A percentile compares a stretch with the other conserved stretches of the same genome.
Conservation (phyloP, 2,797 vertebrate genomes). For the Darevskia mixta region DNA sequence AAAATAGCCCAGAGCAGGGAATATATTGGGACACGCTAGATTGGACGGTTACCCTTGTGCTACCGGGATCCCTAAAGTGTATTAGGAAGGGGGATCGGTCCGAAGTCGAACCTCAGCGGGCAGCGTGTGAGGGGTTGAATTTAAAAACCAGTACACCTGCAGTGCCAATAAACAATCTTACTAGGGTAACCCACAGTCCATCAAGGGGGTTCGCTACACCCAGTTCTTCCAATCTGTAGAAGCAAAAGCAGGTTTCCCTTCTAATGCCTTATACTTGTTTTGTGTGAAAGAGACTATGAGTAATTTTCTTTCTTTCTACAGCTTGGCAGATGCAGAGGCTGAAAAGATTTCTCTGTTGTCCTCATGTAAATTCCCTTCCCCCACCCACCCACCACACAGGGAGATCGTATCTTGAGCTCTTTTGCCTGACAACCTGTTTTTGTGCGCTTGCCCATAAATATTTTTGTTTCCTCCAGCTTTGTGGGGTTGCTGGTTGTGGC, state of each 20-base stretch:
- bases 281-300: background rate
- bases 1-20: no score
- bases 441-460: constrained; percentile 60
- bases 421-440: constrained; percentile 68
- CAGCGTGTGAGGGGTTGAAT: no score
- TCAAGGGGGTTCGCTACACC: no score
- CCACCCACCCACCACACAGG: no score
- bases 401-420: constrained; percentile 63
- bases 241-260: constrained; percentile 3
- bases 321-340: constrained; percentile 41
- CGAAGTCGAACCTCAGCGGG: no score
- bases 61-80: no score
- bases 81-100: no score
- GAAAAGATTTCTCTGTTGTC: constrained; percentile 36
- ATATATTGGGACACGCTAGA: no score
- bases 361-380: background rate
- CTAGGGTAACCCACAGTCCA: no score
- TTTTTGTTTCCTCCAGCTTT: constrained; percentile 52
- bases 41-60: no score
- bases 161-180: no score
- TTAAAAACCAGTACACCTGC: no score
- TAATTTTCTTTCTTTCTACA: constrained; percentile 30
- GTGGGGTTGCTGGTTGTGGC: constrained; percentile 25
- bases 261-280: constrained; percentile 32
- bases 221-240: background rate